Evolutionary conservation across 2,888 invertebrate genomes (phyloP).

Genomic region (Euzophera pinguis): DNA sequence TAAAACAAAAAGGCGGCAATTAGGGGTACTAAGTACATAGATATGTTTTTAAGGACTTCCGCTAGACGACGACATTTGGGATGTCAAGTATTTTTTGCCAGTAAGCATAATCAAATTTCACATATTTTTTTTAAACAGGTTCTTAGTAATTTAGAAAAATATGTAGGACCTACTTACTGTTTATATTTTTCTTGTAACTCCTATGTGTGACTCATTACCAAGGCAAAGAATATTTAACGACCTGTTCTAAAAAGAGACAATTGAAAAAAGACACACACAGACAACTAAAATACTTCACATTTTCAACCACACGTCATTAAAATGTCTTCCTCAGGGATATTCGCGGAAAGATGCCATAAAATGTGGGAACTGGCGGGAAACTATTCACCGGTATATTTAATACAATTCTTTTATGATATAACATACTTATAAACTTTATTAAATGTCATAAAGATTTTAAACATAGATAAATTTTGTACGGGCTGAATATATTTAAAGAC

Average conservation of each 20-base stretch:
- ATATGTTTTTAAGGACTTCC: too few relatives aligned
- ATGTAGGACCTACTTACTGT: too few relatives aligned
- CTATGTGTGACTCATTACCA: too few relatives aligned
- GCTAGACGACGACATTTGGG: too few relatives aligned
- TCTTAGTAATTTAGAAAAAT: too few relatives aligned
- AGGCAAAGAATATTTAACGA: neutral
- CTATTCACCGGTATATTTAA: conserved; percentile 1
- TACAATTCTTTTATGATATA: conserved; percentile 8
- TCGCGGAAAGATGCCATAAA: neutral
- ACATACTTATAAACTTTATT: conserved; percentile 4
- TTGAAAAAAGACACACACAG: neutral
- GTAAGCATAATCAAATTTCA: too few relatives aligned
- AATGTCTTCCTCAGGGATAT: conserved; percentile 4
- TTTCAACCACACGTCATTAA: conserved; percentile 7
- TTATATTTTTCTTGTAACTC: too few relatives aligned
- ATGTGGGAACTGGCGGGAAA: neutral
- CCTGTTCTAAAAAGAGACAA: neutral
- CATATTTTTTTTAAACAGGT: too few relatives aligned
- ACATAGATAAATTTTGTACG: neutral
- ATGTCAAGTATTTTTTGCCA: too few relatives aligned
- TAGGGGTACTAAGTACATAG: too few relatives aligned
- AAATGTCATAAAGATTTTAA: neutral
- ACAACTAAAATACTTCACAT: conserved; percentile 1
- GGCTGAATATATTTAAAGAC: neutral
- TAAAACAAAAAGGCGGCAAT: too few relatives aligned